A percentile compares a stretch with the other conserved stretches of the same genome.
Evolutionary conservation across 2,797 vertebrate genomes (phyloP).

Genomic region (Chaetodon trifasciatus): DNA sequence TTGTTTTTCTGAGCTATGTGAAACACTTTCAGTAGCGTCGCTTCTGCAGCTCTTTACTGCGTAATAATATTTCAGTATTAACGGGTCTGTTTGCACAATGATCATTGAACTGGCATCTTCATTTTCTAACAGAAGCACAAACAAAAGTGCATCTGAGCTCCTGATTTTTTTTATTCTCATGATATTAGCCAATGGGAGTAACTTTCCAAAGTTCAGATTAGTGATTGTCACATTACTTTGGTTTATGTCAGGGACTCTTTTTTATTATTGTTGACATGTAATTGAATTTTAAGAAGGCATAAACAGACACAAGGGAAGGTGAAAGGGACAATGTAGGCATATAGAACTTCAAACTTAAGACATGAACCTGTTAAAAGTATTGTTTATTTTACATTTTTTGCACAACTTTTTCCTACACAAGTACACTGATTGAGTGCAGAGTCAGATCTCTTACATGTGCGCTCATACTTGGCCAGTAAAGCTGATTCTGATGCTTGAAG

Average conservation of each 20-base stretch:
- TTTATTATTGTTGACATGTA: no score
- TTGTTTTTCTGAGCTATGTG: conserved; percentile 5
- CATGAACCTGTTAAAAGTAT: no score
- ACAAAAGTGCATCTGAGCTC: background rate
- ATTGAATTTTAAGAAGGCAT: no score
- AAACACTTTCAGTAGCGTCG: background rate
- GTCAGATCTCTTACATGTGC: no score
- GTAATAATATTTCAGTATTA: background rate
- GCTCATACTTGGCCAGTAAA: no score
- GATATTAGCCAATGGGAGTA: background rate
- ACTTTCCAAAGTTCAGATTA: background rate
- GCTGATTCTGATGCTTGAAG: no score
- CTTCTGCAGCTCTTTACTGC: background rate
- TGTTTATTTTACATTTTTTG: no score
- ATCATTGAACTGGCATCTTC: background rate
- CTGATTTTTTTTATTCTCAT: background rate
- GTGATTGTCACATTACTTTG: background rate
- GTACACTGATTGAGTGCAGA: no score
- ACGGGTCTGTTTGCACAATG: conserved; percentile 4
- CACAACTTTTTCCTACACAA: no score
- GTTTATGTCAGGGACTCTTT: background rate
- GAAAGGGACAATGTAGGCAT: no score
- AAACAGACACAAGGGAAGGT: no score
- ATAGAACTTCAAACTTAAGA: no score
- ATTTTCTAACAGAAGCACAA: background rate